Evolutionary conservation across 2,888 invertebrate genomes (phyloP).

Genomic region (Ornithoptera priamus): DNA sequence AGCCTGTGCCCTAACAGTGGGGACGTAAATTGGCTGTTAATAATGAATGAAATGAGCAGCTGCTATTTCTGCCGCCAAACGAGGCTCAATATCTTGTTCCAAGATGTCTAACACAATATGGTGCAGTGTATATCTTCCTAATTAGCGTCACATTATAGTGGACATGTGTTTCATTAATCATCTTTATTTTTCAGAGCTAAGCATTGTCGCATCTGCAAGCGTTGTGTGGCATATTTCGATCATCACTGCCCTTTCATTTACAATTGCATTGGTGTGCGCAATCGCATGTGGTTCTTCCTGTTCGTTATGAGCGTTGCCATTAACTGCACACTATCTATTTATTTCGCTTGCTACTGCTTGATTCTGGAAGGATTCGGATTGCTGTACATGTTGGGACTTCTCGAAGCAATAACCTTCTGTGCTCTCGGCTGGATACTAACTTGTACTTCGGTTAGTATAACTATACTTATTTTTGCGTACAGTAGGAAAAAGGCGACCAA

Average conservation of each 20-base stretch:
- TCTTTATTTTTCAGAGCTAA: constrained; percentile 81
- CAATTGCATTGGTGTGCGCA: constrained; percentile 95
- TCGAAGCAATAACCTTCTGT: constrained; percentile 92
- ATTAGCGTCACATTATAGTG: too few relatives aligned
- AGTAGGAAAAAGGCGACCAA: too few relatives aligned
- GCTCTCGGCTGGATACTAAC: constrained; percentile 93
- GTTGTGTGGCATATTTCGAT: constrained; percentile 93
- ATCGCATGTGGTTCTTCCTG: constrained; percentile 95
- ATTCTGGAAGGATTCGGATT: constrained; percentile 91
- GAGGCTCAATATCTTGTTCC: too few relatives aligned
- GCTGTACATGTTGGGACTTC: constrained; percentile 89
- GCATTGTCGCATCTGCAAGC: constrained; percentile 94
- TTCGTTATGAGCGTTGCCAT: constrained; percentile 93
- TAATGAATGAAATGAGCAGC: too few relatives aligned
- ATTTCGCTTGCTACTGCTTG: constrained; percentile 92
- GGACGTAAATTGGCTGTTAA: too few relatives aligned
- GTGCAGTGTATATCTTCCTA: too few relatives aligned
- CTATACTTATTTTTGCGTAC: constrained; percentile 10
- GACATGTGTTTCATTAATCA: too few relatives aligned
- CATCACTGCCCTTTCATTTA: constrained; percentile 98
- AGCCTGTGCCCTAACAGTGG: too few relatives aligned
- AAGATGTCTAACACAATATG: too few relatives aligned
- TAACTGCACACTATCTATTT: constrained; percentile 92
- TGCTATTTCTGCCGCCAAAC: too few relatives aligned
- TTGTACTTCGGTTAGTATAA: constrained; percentile 88